These are phyloP conservation scores for Sinhomidia bicolor DNA, from an alignment of 2,888 invertebrate species.

Conservation along the genomic window DNA sequence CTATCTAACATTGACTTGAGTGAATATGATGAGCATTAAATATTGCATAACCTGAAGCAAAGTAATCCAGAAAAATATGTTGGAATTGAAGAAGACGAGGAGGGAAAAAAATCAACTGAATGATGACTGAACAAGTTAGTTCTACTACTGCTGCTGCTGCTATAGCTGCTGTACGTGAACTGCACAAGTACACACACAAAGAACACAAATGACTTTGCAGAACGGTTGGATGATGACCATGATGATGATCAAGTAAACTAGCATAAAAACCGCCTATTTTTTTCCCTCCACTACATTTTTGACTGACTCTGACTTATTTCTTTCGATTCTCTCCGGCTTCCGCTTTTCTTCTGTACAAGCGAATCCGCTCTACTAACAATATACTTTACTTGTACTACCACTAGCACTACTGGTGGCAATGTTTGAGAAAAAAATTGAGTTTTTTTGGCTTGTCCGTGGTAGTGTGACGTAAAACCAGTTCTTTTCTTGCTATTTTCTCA, in stretches of 20 bases:
- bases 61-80: slow-evolving; percentile 15
- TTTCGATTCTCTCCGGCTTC: background rate
- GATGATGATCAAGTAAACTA: background rate
- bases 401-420: no score
- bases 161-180: no score
- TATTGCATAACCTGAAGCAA: slow-evolving; percentile 33
- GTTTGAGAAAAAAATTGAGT: no score
- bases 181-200: background rate
- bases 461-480: background rate
- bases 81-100: background rate
- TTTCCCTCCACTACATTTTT: background rate
- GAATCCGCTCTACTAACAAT: background rate
- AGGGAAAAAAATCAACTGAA: background rate
- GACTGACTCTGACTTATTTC: background rate
- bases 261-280: background rate
- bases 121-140: background rate
- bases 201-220: background rate
- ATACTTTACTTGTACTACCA: background rate
- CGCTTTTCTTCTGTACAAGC: background rate
- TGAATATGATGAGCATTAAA: slow-evolving; percentile 10
- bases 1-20: background rate
- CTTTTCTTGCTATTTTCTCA: background rate
- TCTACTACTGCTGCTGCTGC: background rate
- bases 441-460: background rate
- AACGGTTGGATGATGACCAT: background rate